Conservation (phyloP, 2,888 invertebrate species). For the Trypoxylon attenuatum region DNA sequence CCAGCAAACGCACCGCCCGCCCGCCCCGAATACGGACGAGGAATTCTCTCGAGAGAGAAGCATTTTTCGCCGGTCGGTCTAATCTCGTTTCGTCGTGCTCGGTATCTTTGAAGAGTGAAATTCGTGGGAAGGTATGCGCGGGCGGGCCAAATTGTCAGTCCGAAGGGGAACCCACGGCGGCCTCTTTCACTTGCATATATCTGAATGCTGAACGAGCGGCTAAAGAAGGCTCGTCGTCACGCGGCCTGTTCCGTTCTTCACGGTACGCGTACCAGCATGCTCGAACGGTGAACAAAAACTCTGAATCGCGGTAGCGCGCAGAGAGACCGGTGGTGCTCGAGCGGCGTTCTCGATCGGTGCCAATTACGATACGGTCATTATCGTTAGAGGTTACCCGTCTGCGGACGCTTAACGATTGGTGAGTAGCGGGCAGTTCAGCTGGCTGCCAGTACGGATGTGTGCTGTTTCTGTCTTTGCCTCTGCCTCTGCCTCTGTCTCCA, state of each 20-base stretch:
- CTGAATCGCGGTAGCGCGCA: no score
- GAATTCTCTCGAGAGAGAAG: not conserved
- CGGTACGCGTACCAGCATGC: no score
- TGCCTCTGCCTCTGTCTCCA: no score
- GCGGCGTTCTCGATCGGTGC: not conserved
- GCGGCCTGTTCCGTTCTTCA: no score
- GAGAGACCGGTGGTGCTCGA: no score
- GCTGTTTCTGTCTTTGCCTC: no score
- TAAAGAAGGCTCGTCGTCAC: not conserved
- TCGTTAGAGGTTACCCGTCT: not conserved
- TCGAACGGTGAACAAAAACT: no score
- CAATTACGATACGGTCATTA: not conserved
- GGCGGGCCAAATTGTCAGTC: no score
- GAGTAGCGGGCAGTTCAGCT: constrained; percentile 3
- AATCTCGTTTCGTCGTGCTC: not conserved
- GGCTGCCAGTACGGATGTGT: constrained; percentile 9
- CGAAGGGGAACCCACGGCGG: not conserved
- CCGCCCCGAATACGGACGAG: not conserved
- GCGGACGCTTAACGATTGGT: not conserved
- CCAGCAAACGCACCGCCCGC: not conserved
- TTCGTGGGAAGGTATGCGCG: not conserved
- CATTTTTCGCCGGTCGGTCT: not conserved
- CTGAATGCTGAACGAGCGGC: not conserved
- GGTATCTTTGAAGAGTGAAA: not conserved
- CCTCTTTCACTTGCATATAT: not conserved